phyloP scores from a whole-genome alignment of 2,113 vertebrate genomes.

The Parotia lawesii region DNA sequence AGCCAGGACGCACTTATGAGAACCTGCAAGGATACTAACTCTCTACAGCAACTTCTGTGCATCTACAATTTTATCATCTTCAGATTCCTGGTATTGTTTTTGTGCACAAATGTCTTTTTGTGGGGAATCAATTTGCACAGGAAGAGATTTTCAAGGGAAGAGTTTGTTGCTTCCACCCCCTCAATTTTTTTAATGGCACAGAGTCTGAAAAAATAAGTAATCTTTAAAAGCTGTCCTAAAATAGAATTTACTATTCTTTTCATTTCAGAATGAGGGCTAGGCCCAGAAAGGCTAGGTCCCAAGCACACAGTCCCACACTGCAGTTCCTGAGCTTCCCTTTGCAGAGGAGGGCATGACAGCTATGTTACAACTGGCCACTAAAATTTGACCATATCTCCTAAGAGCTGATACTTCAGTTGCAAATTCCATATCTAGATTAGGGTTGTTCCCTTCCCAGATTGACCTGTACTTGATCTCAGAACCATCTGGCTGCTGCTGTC shows the following conservation, averaged over 20 bases:
- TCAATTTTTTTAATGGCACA: not conserved
- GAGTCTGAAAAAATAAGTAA: not conserved
- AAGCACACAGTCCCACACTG: not conserved
- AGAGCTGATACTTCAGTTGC: not conserved
- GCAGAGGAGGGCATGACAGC: not conserved
- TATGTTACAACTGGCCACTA: not conserved
- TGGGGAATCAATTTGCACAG: not conserved
- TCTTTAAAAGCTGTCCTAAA: not conserved
- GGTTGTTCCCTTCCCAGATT: not conserved
- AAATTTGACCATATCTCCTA: not conserved
- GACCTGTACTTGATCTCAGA: not conserved
- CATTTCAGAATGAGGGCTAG: not conserved
- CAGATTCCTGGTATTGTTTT: not conserved
- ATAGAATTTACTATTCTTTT: not conserved
- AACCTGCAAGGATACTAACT: not conserved
- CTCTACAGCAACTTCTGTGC: not conserved
- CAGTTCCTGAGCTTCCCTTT: not conserved
- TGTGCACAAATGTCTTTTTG: not conserved
- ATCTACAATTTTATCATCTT: not conserved
- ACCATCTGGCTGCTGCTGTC: not conserved
- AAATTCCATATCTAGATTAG: not conserved
- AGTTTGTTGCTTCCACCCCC: not conserved
- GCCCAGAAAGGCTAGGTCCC: not conserved
- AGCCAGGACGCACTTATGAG: not conserved
- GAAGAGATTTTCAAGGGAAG: slow-evolving; percentile 24